Conservation (phyloP, 2,797 vertebrate genomes). For the Microctenopoma lineatum region DNA sequence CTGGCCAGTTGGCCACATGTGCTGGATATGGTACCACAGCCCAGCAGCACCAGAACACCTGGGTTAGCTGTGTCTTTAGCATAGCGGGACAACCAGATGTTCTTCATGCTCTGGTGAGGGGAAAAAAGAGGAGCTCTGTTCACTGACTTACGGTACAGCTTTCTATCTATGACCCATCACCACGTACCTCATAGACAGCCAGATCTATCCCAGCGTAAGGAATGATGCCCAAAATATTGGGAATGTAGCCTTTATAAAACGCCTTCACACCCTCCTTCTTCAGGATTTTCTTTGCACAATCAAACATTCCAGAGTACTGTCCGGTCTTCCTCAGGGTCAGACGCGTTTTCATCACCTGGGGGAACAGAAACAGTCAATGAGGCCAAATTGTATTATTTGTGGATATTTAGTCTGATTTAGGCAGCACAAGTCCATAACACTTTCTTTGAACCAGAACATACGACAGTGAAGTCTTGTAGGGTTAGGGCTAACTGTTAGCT, state of each 20-base stretch:
- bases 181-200: slow-evolving; percentile 91
- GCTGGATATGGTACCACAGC: slow-evolving; percentile 92
- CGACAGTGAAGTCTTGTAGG: no score
- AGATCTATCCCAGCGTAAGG: slow-evolving; percentile 96
- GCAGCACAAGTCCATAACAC: no score
- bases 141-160: neutral
- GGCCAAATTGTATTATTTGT: neutral
- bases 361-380: neutral
- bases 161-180: neutral
- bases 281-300: slow-evolving; percentile 93
- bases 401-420: no score
- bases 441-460: no score
- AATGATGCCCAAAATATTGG: slow-evolving; percentile 95
- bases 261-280: slow-evolving; percentile 89
- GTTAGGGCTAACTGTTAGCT: no score
- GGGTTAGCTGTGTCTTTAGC: slow-evolving; percentile 92
- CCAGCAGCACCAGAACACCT: slow-evolving; percentile 89
- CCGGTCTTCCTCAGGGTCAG: slow-evolving; percentile 94
- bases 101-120: slow-evolving; percentile 88
- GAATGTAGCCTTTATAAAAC: slow-evolving; percentile 94
- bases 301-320: slow-evolving; percentile 91
- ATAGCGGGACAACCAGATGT: slow-evolving; percentile 89
- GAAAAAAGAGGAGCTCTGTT: neutral
- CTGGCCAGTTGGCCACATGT: slow-evolving; percentile 93
- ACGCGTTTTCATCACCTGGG: slow-evolving; percentile 94